Percentiles rank a stretch among this genome's conserved stretches.
Conservation (phyloP, 2,888 invertebrate genomes). For the Halictus quadricinctus region DNA sequence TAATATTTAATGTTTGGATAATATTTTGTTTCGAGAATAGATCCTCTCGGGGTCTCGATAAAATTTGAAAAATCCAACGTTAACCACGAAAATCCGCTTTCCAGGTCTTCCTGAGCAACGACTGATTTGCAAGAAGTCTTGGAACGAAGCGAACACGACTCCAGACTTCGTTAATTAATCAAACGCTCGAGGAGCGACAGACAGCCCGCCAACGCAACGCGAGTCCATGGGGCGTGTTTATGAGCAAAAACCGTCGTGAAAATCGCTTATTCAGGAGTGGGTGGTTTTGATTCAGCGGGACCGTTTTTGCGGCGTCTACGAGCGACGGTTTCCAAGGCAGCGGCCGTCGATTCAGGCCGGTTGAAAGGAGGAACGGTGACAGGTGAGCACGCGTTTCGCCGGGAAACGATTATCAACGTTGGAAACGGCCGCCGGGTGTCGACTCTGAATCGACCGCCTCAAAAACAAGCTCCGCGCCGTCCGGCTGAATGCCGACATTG, state of each 20-base stretch:
- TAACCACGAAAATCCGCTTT: background rate
- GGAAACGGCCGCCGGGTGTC: slow-evolving; percentile 26
- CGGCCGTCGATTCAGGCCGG: slow-evolving; percentile 31
- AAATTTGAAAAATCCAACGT: background rate
- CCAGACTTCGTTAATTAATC: background rate
- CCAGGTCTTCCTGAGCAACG: background rate
- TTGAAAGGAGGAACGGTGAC: slow-evolving; percentile 36
- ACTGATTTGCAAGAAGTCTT: background rate
- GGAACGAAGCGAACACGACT: background rate
- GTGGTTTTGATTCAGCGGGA: slow-evolving; percentile 46
- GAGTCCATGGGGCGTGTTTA: background rate
- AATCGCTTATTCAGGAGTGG: slow-evolving; percentile 20
- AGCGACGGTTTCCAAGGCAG: slow-evolving; percentile 47
- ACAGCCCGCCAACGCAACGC: background rate
- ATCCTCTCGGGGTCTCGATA: background rate
- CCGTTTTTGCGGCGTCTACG: slow-evolving; percentile 21
- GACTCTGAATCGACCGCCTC: slow-evolving; percentile 44
- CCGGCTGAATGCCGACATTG: slow-evolving; percentile 47
- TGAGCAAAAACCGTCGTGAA: background rate
- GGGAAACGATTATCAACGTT: slow-evolving; percentile 57
- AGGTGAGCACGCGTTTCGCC: slow-evolving; percentile 39
- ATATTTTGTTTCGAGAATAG: too few species aligned
- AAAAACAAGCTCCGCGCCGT: slow-evolving; percentile 45
- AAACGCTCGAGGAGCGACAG: background rate
- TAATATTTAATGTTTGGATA: too few species aligned